Evolutionary conservation across 2,797 vertebrate genomes (phyloP), one percentile per base, ranked within the genome.

Genomic region (Podargus strigoides): DNA sequence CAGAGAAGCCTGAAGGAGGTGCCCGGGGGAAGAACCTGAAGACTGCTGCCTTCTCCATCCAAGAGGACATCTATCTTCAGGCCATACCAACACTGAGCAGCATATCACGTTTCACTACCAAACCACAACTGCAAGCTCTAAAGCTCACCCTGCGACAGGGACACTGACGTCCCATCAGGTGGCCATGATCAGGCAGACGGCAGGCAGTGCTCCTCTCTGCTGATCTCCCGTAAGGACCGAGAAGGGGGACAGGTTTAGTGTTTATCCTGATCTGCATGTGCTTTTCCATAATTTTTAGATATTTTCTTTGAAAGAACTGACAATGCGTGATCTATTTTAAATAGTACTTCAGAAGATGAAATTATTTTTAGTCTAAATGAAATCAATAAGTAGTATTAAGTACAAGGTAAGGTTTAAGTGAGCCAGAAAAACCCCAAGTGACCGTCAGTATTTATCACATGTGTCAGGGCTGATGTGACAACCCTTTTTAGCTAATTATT

Each of bases 371-470:
- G 56, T 95, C 16, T 67, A 86, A 90, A 70, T 88, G 23, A 94
- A 94, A 95, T 96, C 94, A 93, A 88, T 96, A 92, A 85, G 85
- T 67, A 56, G 44, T 82, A 88, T 94, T 86, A 89, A 86, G 93
- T 78, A 80, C 47, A 94, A 91, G 39, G 32, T 85, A 77, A 76
- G 5, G 37, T 88, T 97, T 88, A 94, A 90, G 67, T 52, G 72
- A 93, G 63, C 42, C 60, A 92, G 82, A 86, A 74, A 30, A 39
- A 46, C 70, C 34, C 49, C 53, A 58, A 26, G 9, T 69, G 70
- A 73, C 70, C 66, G 70, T 90, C 34, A 70, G 34, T 86, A 76
- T 78, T 91, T 88, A 90, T 90, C 6, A 4, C 41, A 27, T 30
- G 8, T 84, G 52, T 81, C 89, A 90, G 58, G 22, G 24, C 37